Conservation (phyloP, 2,888 invertebrate species). For the Nowickia ferox region DNA sequence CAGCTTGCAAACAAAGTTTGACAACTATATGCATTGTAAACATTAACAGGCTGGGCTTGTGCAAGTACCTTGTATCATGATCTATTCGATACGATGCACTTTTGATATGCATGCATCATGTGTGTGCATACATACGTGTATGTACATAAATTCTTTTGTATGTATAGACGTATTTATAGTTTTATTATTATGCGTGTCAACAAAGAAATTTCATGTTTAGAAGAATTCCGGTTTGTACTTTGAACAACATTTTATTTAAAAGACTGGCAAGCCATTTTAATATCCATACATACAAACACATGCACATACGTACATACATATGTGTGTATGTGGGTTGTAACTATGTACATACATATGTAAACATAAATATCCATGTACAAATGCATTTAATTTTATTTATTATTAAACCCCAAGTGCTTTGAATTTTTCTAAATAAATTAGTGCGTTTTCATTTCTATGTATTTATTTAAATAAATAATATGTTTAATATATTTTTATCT, state of each 20-base stretch:
- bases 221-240: conserved; percentile 44
- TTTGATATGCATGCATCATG: too few species aligned
- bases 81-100: neutral
- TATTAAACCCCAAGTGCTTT: too few species aligned
- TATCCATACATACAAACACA: neutral
- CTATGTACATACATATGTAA: too few species aligned
- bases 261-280: neutral
- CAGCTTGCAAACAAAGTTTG: too few species aligned
- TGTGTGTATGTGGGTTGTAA: too few species aligned
- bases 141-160: neutral
- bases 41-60: too few species aligned
- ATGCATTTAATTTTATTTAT: neutral
- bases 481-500: neutral
- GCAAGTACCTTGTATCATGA: too few species aligned
- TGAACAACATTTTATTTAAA: conserved; percentile 5
- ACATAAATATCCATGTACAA: neutral
- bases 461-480: neutral
- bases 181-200: conserved; percentile 22
- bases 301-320: neutral
- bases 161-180: neutral
- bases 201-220: conserved; percentile 25
- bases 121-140: neutral
- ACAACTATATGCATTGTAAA: too few species aligned
- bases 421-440: neutral
- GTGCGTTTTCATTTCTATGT: neutral